Percentiles rank a stretch among this genome's conserved stretches.
Evolutionary conservation across 1,140 invertebrate genomes (phyloP).

Genomic region (Drosophila santomea): DNA sequence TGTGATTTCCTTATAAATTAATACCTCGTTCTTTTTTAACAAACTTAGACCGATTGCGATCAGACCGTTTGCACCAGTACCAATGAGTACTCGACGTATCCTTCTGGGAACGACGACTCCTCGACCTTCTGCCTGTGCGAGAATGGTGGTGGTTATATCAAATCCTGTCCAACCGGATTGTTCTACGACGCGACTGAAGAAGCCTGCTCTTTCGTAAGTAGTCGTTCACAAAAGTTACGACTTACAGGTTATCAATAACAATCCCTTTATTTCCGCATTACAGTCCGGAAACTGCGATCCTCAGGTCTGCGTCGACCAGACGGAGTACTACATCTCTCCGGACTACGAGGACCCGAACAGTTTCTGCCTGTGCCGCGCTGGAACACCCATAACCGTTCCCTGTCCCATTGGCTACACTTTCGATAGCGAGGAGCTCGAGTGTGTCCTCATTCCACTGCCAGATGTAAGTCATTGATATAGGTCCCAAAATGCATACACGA

Average conservation of each 20-base stretch:
- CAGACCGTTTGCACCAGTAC: constrained; percentile 47
- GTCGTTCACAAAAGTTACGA: no score
- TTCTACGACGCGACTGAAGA: constrained; percentile 1
- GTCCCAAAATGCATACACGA: background rate
- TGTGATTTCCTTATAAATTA: no score
- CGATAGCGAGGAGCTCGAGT: background rate
- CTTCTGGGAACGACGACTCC: constrained; percentile 34
- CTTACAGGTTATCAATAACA: background rate
- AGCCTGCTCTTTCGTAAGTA: constrained; percentile 54
- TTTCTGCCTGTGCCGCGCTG: constrained; percentile 64
- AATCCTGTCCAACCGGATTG: constrained; percentile 34
- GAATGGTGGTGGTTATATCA: constrained; percentile 38
- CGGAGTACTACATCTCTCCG: constrained; percentile 28
- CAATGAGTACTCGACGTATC: constrained; percentile 20
- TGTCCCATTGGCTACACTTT: constrained; percentile 68
- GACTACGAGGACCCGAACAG: constrained; percentile 49
- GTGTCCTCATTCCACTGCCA: constrained; percentile 22
- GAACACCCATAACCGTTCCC: constrained; percentile 37
- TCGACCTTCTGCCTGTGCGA: constrained; percentile 54
- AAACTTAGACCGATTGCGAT: constrained; percentile 42
- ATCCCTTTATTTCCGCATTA: background rate
- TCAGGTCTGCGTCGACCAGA: constrained; percentile 4
- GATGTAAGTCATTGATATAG: constrained; percentile 35
- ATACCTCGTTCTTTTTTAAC: background rate
- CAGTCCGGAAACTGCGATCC: constrained; percentile 67